Evolutionary conservation across 2,113 vertebrate species (phyloP), one percentile per base, ranked within the genome.

Genomic region (Indicator indicator): DNA sequence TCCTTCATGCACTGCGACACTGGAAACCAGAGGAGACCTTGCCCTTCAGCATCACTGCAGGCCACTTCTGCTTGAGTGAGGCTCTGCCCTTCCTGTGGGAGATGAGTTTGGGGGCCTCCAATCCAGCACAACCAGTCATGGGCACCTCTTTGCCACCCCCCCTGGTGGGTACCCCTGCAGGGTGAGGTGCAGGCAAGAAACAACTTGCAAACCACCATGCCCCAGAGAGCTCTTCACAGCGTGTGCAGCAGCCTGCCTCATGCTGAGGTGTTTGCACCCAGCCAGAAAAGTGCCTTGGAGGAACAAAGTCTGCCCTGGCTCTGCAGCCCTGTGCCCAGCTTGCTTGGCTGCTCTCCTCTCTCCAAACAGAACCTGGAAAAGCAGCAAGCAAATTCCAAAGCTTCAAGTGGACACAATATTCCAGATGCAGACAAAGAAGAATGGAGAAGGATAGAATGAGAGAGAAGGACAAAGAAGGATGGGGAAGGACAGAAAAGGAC

Each of bases 141-240:
- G 36, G 59, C 32, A 15, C 11, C 32, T 44, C 21, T 50, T 19
- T 18, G 20, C 12, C 2, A 17, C 33, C 64, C 62, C 23, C 48
- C 28, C 20, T 11, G 16, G 38, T 20, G 16, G 18, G 36, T 36
- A 36, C 7, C 36, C 36, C 36, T 36, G 28, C n/a, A 56, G 24
- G 48, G 48, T 20, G 21, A 48, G 19, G 9, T 14, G 36, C 21
- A 36, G 59, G 44, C 23, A 60, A 46, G 44, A 50, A 42, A 58
- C 0, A 3, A 48, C 19, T 40, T 28, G 40, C 38, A 40, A 62
- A n/a, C 38, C 27, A 68, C 20, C 1, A 0, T 12, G 27, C 54
- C 62, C 20, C 8, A 3, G 4, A 36, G 27, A 42, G 63, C 23
- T 63, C 30, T 38, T 75, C 12, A 12, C 32, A 6, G 32, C 5